Evolutionary conservation across 2,888 invertebrate species (phyloP), one percentile per base, ranked within the genome.

Genomic region (Falcaria lacertinaria): DNA sequence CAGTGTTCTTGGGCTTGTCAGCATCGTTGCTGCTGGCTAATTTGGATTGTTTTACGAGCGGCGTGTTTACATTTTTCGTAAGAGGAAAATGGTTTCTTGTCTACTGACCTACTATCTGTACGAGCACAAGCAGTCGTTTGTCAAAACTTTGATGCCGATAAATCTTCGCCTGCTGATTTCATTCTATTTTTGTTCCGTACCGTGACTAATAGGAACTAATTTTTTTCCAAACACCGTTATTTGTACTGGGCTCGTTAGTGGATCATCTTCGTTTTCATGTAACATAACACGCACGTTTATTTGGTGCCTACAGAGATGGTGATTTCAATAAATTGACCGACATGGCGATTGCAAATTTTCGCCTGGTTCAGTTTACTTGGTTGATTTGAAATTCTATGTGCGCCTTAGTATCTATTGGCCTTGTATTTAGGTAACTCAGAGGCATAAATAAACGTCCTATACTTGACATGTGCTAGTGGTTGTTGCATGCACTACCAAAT

Each of bases 1-100:
- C 51, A 48, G 54, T 54, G 54, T 55, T 56, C 55, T 52, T 55
- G 43, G 53, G 50, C 52, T 44, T 48, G 52, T 45, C 49, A 43
- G 59, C 67, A 68, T 64, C 56, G 55, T 60, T 48, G 51, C 50
- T 64, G 45, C 62, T 57, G 63, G 63, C 69, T 77, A 79, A 79
- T 78, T 80, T 70, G 41, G 74, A 69, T 72, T 63, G 57, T 64
- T 80, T 79, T 72, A 76, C 71, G 72, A 71, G 49, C 68, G 59
- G 52, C 64, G 60, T 80, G 78, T 80, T 81, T 82, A 79, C 71
- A 70, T 73, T 74, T 73, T 68, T 54, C 64, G 55, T 15, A 25
- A 50, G 52, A 53, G 54, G 64, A 65, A 60, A 72, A 71, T 69
- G 58, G 62, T 56, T 61, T 53, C 66, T 64, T 68, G 64, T 69